Base-by-base conservation (phyloP, 2,113 vertebrate genomes). In the Zosterops borbonicus region DNA sequence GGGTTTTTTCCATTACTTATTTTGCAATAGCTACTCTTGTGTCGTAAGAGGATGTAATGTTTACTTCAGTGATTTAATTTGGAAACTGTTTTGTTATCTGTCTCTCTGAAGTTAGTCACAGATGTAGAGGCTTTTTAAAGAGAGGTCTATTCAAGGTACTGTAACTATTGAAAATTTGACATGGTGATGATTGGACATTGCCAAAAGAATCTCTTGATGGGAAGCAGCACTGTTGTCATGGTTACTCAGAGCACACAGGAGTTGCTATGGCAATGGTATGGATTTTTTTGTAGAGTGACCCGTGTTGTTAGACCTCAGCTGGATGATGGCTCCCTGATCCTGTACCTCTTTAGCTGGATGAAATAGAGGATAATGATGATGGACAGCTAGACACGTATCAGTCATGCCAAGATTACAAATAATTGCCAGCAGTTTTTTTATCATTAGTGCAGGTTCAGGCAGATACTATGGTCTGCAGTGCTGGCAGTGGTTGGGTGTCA, bases 191-290 rank as follows among this genome's bases (percentile, higher is more conserved):
- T 89, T 75, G 81, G 89, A 70, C 58, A 15, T 76, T 82, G 77
- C 91, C 92, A 68, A 70, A 79, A 83, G 58, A 81, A 41, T 68
- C 37, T 78, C 46, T 83, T 62, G 71, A 68, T 86, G 68, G 56
- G 46, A 79, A 89, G 80, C 77, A 90, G 92, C 62, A 56, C n/a
- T 17, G 84, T 94, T 96, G 89, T 60, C 87, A 92, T 95, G 89
- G 92, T 91, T 94, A 95, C 78, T 2, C 49, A 63, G 87, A 42
- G 62, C 0, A 0, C 62, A 73, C 55, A 24, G 49, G 60, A 67
- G 96, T 90, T 96, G 76, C 93, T 79, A 86, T 94, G 85, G 85
- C 76, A 94, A 91, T 25, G 5, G 25, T 89, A 94, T 69, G 53
- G 90, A 94, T 94, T 63, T 76, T 83, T 75, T 52, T 75, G 64